A percentile compares a stretch with the other conserved stretches of the same genome.
These are phyloP conservation scores for Notarius lentiginosus DNA, from an alignment of 2,113 vertebrate species.

Conservation along the genomic window DNA sequence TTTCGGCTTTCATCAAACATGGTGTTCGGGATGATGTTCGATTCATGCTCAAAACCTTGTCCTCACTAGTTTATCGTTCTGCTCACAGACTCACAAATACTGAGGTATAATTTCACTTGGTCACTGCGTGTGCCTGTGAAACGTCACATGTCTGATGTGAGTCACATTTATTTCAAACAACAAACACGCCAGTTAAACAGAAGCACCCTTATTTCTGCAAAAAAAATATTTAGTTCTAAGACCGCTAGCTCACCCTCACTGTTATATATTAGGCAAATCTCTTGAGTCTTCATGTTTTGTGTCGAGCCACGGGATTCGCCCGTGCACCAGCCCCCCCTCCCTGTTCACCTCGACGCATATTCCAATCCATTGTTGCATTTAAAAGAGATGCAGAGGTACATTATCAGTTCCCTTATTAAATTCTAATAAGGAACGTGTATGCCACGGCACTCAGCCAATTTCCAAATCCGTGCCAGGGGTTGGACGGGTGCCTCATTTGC, in stretches of 20 bases:
- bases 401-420: constrained; percentile 54
- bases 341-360: constrained; percentile 20
- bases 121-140: neutral
- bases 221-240: constrained; percentile 18
- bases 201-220: neutral
- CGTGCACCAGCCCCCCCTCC: neutral
- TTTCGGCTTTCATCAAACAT: neutral
- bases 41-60: constrained; percentile 14
- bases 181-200: neutral
- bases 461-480: constrained; percentile 38
- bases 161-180: neutral
- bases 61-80: constrained; percentile 1
- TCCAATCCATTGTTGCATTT: constrained; percentile 45
- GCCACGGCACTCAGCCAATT: constrained; percentile 37
- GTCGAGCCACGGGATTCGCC: constrained; percentile 2
- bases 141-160: neutral
- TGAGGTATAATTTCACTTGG: neutral
- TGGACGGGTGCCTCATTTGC: constrained; percentile 27
- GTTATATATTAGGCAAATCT: constrained; percentile 40
- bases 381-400: constrained; percentile 47
- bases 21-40: neutral
- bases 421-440: constrained; percentile 48
- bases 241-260: neutral
- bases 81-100: constrained; percentile 25
- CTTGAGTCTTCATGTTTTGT: constrained; percentile 20